phyloP scores from a whole-genome alignment of 2,797 vertebrate genomes.

The Carduelis carduelis region DNA sequence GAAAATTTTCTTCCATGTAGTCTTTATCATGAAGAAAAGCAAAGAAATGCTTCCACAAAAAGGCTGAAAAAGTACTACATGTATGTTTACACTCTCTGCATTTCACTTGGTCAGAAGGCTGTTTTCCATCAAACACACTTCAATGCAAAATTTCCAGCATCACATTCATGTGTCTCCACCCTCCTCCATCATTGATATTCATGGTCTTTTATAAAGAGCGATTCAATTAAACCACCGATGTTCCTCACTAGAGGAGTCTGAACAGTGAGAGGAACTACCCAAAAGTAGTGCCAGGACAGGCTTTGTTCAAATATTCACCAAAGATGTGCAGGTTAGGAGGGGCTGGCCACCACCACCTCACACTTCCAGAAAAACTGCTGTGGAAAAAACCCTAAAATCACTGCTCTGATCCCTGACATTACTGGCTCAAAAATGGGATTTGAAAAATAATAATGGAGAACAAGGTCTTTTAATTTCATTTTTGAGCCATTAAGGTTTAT shows the following conservation, averaged over 20 bases:
- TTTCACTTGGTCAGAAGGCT: background rate
- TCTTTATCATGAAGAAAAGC: background rate
- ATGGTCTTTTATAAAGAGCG: conserved; percentile 30
- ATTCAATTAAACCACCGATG: background rate
- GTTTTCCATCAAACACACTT: background rate
- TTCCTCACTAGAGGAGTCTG: background rate
- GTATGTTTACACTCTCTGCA: too few relatives aligned
- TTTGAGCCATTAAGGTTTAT: background rate
- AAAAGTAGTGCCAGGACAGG: background rate
- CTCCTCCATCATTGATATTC: conserved; percentile 44
- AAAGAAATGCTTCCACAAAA: background rate
- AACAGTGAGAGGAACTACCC: background rate
- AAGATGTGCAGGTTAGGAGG: background rate
- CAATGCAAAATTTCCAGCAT: background rate
- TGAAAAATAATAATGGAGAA: conserved; percentile 19
- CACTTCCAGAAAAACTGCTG: background rate
- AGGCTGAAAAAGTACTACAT: background rate
- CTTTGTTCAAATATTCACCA: background rate
- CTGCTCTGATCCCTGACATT: background rate
- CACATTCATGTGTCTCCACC: background rate
- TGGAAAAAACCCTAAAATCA: background rate
- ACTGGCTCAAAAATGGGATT: background rate
- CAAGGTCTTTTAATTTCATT: background rate
- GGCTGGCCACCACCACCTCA: background rate
- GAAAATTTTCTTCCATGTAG: background rate